Base-by-base conservation (phyloP, 2,113 vertebrate species). In the Leptobrachium leishanense region DNA sequence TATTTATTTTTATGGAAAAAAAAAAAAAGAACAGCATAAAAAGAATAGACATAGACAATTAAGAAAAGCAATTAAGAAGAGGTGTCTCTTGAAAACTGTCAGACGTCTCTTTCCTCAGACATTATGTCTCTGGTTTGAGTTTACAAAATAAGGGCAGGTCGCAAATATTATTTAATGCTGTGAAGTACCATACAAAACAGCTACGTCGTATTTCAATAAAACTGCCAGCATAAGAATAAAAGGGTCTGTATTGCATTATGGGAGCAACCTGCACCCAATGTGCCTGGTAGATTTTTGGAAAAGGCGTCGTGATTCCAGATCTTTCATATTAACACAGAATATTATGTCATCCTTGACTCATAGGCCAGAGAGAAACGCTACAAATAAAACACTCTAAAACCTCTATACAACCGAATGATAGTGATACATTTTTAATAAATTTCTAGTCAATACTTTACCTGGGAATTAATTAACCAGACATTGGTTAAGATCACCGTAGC, bases 101-200 rank as follows among this genome's bases (percentile, higher is more conserved):
- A 92, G 87, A 88, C 20, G 87, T 87, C 84, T 77, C 81, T 86
- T 82, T 71, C 81, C 87, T 81, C 77, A 86, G 84, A 87, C 67
- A 80, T 84, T 86, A 79, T 86, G 89, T 85, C 81, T 31, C 4
- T 50, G 4, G 46, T 50, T 50, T 50, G 46, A 67, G 84, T 88
- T 91, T 86, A 90, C 82, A 85, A 86, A 87, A 81, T 86, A 88
- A 82, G 88, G 68, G 86, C 77, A 82, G 77, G n/a, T 79, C 66
- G 87, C 89, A 90, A 87, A 87, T 83, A 86, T 89, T 90, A 85
- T 89, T 90, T 85, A 83, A 83, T 83, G 85, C 86, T 82, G 68
- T 40, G 41, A 86, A 87, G 85, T 85, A 84, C 46, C 15, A 85
- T 88, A 76, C 76, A 77, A 88, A 85, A 77, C 5, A 87, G 90